Evolutionary conservation across 2,113 vertebrate species (phyloP).

Genomic region (Cochlearius cochlearius): DNA sequence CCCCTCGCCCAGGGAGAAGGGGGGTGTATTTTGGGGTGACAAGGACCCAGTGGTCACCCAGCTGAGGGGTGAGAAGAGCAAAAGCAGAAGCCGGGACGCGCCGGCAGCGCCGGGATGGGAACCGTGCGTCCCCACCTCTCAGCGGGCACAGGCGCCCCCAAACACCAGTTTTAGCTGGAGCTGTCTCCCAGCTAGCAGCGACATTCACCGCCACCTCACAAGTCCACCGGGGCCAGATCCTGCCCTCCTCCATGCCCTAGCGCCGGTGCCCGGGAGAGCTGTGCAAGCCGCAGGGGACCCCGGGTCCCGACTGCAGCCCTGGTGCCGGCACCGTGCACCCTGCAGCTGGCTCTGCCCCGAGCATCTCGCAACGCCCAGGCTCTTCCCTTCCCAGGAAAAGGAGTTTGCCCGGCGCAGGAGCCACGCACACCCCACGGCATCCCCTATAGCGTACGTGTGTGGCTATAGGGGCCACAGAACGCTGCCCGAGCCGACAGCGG

Average conservation of each 20-base stretch:
- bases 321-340: no score
- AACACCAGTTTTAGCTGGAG: not conserved
- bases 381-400: not conserved
- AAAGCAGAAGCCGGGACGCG: accelerated
- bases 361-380: not conserved
- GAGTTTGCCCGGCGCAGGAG: accelerated
- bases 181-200: not conserved
- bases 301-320: not conserved
- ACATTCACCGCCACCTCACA: not conserved
- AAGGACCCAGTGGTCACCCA: not conserved
- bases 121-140: accelerated
- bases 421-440: accelerated
- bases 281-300: not conserved
- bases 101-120: accelerated
- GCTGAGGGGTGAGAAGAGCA: accelerated
- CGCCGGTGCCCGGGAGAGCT: not conserved
- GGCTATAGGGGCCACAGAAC: accelerated
- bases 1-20: not conserved
- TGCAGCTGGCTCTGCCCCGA: accelerated
- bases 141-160: accelerated
- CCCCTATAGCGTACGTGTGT: accelerated
- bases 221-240: not conserved
- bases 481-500: not conserved
- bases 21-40: not conserved
- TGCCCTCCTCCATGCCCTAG: not conserved